Base-by-base conservation (phyloP, 2,888 invertebrate genomes). In the Eupithecia vulgata region DNA sequence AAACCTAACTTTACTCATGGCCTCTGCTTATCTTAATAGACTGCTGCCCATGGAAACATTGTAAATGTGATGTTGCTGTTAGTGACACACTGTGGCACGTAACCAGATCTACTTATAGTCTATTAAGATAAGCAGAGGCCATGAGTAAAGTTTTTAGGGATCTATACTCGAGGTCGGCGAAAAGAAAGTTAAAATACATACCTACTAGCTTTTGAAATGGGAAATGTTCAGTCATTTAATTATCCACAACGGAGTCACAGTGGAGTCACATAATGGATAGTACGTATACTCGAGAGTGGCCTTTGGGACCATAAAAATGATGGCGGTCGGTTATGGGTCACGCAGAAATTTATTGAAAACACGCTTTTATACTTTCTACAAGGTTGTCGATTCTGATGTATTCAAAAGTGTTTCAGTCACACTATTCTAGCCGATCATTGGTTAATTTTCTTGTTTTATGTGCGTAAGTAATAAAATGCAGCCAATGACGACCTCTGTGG, bases 241-340 rank as follows among this genome's bases (percentile, higher is more conserved):
- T 45, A 67, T 30, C 59, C 59, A 42, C 17, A 59, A 40, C 65
- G 65, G 70, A 62, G 59, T 68, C 59, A 42, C 17, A 59, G 34
- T 61, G 65, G 70, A 62, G 59, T 68, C 48, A 34, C 42, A 65
- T 35, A 52, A 42, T 72, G 59, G 57, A 65, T 65, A 37, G 34
- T 34, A 37, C 37, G 4, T 37, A 62, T 34, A 52, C n/a, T 52
- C 48, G 48, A 37, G 65, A 65, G 40, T 65, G 40, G 42, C 69
- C 69, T 62, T 45, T 62, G 70, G 70, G 64, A 70, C 66, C 21
- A 61, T 65, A 68, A 64, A 70, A 70, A 59, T 15, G 37, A 62
- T 67, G 62, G 35, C 62, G 37, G n/a, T 64, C 35, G 5, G n/a
- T 65, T n/a, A 64, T 25, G 37, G 65, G 21, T 40, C 65, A 40